Percentiles rank a stretch among this genome's conserved stretches.
These are phyloP conservation scores for Sminthurinus aureus DNA, from an alignment of 2,888 invertebrate genomes.

Conservation along the genomic window DNA sequence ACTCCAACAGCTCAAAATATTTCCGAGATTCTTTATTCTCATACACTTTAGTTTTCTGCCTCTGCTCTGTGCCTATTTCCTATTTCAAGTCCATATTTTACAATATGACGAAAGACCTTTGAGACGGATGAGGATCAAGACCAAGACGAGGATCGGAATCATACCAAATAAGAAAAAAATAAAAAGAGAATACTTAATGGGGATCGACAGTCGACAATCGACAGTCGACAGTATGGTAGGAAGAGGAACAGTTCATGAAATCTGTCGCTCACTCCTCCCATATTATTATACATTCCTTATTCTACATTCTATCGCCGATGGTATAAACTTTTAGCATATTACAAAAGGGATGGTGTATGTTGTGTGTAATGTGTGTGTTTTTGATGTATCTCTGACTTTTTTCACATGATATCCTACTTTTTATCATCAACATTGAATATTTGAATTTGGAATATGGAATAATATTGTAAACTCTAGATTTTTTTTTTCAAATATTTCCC, in stretches of 20 bases:
- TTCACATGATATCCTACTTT: too few species aligned
- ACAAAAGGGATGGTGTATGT: background rate
- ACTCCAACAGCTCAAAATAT: background rate
- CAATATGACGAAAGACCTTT: too few species aligned
- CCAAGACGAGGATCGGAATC: background rate
- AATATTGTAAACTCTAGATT: background rate
- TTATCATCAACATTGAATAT: too few species aligned
- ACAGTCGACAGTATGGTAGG: background rate
- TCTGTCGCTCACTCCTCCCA: constrained; percentile 37
- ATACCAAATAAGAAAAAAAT: background rate
- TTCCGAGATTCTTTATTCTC: constrained; percentile 8
- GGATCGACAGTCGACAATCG: background rate
- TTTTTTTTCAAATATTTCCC: background rate
- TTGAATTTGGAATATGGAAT: too few species aligned
- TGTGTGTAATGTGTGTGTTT: background rate
- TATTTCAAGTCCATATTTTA: too few species aligned
- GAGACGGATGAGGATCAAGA: background rate
- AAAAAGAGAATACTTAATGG: background rate
- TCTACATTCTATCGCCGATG: background rate
- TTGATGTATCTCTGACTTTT: background rate
- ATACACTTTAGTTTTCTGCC: constrained; percentile 5
- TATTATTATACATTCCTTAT: background rate
- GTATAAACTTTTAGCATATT: background rate
- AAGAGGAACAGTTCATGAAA: constrained; percentile 23
- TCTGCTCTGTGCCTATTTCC: too few species aligned